Percentiles rank a stretch among this genome's conserved stretches.
Evolutionary conservation across 2,113 vertebrate species (phyloP).

Genomic region (Dascyllus trimaculatus): DNA sequence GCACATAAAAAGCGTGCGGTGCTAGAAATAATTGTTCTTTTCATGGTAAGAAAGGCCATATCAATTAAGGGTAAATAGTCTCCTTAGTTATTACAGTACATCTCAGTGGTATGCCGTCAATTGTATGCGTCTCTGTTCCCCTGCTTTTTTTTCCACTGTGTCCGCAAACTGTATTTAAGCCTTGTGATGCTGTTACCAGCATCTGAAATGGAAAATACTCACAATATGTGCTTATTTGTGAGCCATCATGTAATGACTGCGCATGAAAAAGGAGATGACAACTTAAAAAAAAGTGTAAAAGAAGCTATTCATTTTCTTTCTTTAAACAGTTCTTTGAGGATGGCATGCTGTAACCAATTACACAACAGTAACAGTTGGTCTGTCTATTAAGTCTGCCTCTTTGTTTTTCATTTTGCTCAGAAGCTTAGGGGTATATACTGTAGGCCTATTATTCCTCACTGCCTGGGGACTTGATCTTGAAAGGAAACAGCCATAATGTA

Average conservation of each 20-base stretch:
- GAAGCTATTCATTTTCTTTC: slow-evolving; percentile 58
- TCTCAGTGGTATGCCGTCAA: slow-evolving; percentile 82
- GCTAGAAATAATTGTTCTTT: slow-evolving; percentile 88
- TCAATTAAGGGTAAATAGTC: slow-evolving; percentile 89
- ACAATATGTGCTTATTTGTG: slow-evolving; percentile 68
- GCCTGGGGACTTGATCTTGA: slow-evolving; percentile 67
- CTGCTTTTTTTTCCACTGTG: slow-evolving; percentile 34
- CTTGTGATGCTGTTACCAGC: slow-evolving; percentile 59
- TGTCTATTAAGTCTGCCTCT: slow-evolving; percentile 64
- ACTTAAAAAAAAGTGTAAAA: slow-evolving; percentile 52
- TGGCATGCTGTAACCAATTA: slow-evolving; percentile 68
- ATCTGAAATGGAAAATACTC: slow-evolving; percentile 68
- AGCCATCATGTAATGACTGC: slow-evolving; percentile 50
- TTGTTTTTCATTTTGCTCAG: slow-evolving; percentile 57
- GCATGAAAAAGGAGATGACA: slow-evolving; percentile 34
- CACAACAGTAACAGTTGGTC: slow-evolving; percentile 65
- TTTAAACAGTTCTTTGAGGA: slow-evolving; percentile 67
- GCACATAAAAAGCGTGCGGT: slow-evolving; percentile 81
- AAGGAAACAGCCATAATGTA: slow-evolving; percentile 52
- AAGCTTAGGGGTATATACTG: slow-evolving; percentile 55
- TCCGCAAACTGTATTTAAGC: slow-evolving; percentile 70
- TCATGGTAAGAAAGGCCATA: slow-evolving; percentile 88
- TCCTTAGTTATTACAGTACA: slow-evolving; percentile 85
- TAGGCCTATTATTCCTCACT: slow-evolving; percentile 56
- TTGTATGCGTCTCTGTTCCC: slow-evolving; percentile 63